These are phyloP conservation scores for Rhingia rostrata DNA, from an alignment of 2,888 invertebrate genomes.

Conservation along the genomic window DNA sequence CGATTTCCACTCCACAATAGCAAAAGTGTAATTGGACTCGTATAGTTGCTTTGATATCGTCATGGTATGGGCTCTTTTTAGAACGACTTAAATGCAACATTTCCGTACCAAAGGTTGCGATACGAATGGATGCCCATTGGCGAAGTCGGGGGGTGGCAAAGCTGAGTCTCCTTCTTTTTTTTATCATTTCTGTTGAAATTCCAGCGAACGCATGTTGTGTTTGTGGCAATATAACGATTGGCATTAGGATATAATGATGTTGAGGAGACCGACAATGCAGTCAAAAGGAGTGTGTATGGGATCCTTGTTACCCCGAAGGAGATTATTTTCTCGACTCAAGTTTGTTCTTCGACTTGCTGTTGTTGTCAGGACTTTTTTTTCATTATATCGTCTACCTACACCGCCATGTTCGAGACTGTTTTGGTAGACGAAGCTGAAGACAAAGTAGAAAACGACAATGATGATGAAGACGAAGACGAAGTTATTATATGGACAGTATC, in stretches of 20 bases:
- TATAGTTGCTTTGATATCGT: background rate
- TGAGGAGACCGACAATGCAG: conserved; percentile 34
- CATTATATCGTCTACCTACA: conserved; percentile 28
- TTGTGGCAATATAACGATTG: conserved; percentile 52
- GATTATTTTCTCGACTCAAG: conserved; percentile 46
- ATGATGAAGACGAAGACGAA: conserved; percentile 1
- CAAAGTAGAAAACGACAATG: background rate
- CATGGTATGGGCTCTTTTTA: conserved; percentile 1
- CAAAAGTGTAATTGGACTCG: background rate
- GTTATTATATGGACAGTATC: conserved; percentile 54
- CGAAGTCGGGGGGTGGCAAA: background rate
- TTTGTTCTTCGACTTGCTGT: conserved; percentile 22
- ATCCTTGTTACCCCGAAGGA: conserved; percentile 55
- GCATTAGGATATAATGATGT: conserved; percentile 58
- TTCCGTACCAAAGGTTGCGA: conserved; percentile 52
- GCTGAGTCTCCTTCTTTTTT: conserved; percentile 2
- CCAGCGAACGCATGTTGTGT: conserved; percentile 53
- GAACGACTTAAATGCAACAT: conserved; percentile 54
- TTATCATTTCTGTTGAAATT: background rate
- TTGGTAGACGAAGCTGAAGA: conserved; percentile 7
- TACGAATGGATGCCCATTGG: conserved; percentile 22
- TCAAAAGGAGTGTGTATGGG: conserved; percentile 24
- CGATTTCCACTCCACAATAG: conserved; percentile 25
- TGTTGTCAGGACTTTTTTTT: conserved; percentile 43
- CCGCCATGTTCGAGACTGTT: background rate